Percentiles rank a stretch among this genome's conserved stretches.
Conservation (phyloP, 2,113 vertebrate species). For the Numida meleagris region DNA sequence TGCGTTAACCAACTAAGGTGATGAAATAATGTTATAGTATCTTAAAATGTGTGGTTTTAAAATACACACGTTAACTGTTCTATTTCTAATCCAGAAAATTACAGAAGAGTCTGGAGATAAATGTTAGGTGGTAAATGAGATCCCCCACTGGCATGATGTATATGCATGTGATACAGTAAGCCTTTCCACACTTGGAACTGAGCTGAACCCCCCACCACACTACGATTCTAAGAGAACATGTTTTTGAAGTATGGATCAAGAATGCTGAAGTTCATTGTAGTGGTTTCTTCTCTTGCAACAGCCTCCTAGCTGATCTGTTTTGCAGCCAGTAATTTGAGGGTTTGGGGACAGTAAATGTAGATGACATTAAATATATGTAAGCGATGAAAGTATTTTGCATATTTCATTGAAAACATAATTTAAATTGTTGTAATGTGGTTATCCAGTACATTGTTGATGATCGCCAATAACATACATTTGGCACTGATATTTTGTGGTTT, state of each 20-base stretch:
- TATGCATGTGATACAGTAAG: rapidly evolving
- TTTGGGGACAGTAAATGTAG: rapidly evolving
- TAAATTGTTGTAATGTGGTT: not conserved
- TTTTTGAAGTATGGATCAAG: not conserved
- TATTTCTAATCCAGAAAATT: not conserved
- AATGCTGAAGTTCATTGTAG: not conserved
- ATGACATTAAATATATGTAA: rapidly evolving
- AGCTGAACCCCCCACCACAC: not conserved
- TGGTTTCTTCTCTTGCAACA: not conserved
- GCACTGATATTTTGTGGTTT: not conserved
- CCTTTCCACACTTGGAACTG: not conserved
- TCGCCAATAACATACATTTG: not conserved
- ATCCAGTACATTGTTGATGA: not conserved
- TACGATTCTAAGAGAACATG: not conserved
- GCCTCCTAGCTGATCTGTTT: not conserved
- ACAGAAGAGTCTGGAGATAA: not conserved
- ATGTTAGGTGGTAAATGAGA: not conserved
- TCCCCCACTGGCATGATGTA: not conserved
- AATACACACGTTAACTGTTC: not conserved
- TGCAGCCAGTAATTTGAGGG: not conserved
- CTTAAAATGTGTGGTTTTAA: not conserved
- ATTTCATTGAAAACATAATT: not conserved
- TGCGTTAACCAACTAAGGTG: not conserved
- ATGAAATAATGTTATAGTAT: not conserved
- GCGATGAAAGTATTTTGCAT: not conserved